phyloP scores from a whole-genome alignment of 2,797 vertebrate species.

The Kryptolebias ocellatus region DNA sequence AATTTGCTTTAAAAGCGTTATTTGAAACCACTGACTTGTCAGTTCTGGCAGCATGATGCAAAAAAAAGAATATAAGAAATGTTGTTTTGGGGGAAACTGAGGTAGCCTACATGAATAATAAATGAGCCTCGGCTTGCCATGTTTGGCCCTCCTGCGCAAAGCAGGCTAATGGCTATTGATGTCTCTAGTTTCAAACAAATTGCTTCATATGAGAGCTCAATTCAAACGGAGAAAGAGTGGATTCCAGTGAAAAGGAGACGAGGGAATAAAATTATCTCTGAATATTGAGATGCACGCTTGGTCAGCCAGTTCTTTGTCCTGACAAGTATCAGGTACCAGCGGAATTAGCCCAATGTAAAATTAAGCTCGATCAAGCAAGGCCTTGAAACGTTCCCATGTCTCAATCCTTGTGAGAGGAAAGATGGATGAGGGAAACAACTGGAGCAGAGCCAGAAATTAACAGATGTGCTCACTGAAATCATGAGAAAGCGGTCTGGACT shows the following conservation, averaged over 20 bases:
- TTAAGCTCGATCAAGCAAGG: slow-evolving; percentile 58
- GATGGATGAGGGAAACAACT: slow-evolving; percentile 46
- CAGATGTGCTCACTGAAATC: slow-evolving; percentile 65
- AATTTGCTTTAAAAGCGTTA: slow-evolving; percentile 59
- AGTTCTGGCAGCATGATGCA: slow-evolving; percentile 56
- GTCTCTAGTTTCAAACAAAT: slow-evolving; percentile 76
- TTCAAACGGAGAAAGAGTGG: slow-evolving; percentile 58
- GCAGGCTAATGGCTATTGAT: slow-evolving; percentile 75
- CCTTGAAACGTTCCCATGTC: slow-evolving; percentile 44
- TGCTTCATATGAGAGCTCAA: slow-evolving; percentile 70
- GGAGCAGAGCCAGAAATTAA: slow-evolving; percentile 55
- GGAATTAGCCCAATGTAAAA: slow-evolving; percentile 68
- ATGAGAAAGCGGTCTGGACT: slow-evolving; percentile 43
- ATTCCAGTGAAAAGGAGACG: slow-evolving; percentile 56
- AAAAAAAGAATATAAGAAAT: slow-evolving; percentile 70
- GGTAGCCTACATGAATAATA: slow-evolving; percentile 76
- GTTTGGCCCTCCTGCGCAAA: slow-evolving; percentile 68
- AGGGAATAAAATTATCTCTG: slow-evolving; percentile 70
- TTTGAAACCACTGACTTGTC: slow-evolving; percentile 64
- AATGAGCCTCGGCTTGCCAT: slow-evolving; percentile 60
- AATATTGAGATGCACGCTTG: slow-evolving; percentile 67
- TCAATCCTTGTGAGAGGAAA: slow-evolving; percentile 43
- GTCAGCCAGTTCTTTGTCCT: slow-evolving; percentile 66
- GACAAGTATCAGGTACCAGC: slow-evolving; percentile 62
- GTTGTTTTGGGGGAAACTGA: slow-evolving; percentile 65